Conservation (phyloP, 2,888 invertebrate genomes). For the Ceratothoa steindachneri region DNA sequence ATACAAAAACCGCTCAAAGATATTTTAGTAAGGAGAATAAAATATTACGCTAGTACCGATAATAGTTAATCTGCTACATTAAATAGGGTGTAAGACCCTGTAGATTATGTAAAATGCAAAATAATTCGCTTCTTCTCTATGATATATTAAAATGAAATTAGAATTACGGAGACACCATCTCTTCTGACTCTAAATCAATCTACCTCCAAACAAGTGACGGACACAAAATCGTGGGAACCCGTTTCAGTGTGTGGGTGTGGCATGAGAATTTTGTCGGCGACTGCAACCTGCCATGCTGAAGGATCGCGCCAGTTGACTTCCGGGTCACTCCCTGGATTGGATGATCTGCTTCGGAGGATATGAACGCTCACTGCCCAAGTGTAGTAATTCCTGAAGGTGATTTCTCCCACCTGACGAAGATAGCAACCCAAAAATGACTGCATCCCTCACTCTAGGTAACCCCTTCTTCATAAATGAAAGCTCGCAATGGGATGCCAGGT, state of each 20-base stretch:
- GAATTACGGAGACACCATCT: not conserved
- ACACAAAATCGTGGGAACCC: conserved; percentile 42
- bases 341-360: conserved; percentile 23
- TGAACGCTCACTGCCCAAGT: conserved; percentile 46
- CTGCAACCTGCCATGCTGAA: conserved; percentile 39
- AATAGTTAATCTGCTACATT: too few relatives aligned
- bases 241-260: conserved; percentile 46
- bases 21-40: too few relatives aligned
- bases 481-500: too few relatives aligned
- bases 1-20: too few relatives aligned
- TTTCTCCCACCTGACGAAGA: conserved; percentile 37
- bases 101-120: not conserved
- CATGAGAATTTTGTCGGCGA: conserved; percentile 45
- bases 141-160: not conserved
- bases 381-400: conserved; percentile 47
- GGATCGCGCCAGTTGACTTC: conserved; percentile 37
- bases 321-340: conserved; percentile 27
- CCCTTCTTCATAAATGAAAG: too few relatives aligned
- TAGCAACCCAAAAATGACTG: not conserved
- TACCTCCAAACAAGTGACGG: conserved; percentile 44
- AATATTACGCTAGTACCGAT: too few relatives aligned
- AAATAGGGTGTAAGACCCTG: not conserved
- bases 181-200: not conserved
- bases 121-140: not conserved
- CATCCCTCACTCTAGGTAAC: too few relatives aligned